Percentiles rank a stretch among this genome's conserved stretches.
phyloP scores from a whole-genome alignment of 2,888 invertebrate species.

The Branchellion lobata region DNA sequence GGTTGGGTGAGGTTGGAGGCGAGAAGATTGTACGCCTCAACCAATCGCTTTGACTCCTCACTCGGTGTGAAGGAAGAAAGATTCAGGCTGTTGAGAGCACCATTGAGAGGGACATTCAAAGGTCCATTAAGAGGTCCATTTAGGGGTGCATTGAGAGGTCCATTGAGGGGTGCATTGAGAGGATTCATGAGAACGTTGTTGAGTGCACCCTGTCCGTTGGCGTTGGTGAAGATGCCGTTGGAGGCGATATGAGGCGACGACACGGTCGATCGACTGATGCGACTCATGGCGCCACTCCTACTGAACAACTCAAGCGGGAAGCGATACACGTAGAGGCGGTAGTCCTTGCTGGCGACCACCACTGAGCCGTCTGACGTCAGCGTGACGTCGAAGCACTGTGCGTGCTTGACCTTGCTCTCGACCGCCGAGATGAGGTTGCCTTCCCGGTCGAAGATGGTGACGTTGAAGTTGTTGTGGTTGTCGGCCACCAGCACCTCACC shows the following conservation, averaged over 20 bases:
- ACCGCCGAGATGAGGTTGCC: slow-evolving; percentile 49
- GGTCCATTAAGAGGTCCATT: no score
- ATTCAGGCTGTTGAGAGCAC: neutral
- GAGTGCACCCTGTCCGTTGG: neutral
- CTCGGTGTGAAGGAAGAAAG: neutral
- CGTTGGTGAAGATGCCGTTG: neutral
- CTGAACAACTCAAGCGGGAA: slow-evolving; percentile 15
- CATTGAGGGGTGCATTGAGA: neutral
- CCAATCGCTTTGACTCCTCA: neutral
- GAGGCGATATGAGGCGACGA: neutral
- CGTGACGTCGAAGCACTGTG: slow-evolving; percentile 51
- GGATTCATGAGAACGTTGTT: neutral
- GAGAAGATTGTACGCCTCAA: neutral
- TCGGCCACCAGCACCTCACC: slow-evolving; percentile 51
- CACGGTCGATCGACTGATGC: neutral
- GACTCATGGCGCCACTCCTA: neutral
- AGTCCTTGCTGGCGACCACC: slow-evolving; percentile 50
- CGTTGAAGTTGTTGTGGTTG: slow-evolving; percentile 53
- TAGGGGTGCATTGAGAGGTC: neutral
- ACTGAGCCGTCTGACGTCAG: slow-evolving; percentile 50
- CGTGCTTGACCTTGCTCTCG: slow-evolving; percentile 51
- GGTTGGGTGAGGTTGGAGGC: slow-evolving; percentile 1
- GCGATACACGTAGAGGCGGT: slow-evolving; percentile 49
- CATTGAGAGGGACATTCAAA: neutral
- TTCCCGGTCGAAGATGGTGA: slow-evolving; percentile 50